phyloP scores from a whole-genome alignment of 2,797 vertebrate genomes.

The Scarus forsteni region DNA sequence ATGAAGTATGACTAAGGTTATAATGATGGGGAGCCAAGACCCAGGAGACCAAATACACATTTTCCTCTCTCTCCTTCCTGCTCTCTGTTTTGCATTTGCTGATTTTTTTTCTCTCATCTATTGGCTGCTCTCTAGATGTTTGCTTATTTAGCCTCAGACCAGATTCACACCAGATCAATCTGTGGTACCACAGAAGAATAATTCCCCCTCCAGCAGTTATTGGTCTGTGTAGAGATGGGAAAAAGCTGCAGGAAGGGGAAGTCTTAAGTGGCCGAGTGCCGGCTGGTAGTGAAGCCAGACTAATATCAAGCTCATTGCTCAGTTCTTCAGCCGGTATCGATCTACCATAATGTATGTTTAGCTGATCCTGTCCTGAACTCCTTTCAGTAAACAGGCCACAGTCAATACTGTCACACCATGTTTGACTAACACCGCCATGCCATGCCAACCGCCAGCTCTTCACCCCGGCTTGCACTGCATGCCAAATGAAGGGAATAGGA shows the following conservation, averaged over 20 bases:
- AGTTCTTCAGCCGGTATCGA: constrained; percentile 78
- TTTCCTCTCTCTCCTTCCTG: constrained; percentile 40
- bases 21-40: constrained; percentile 75
- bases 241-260: constrained; percentile 51
- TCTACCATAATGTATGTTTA: constrained; percentile 82
- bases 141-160: constrained; percentile 67
- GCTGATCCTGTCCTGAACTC: constrained; percentile 79
- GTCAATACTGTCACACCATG: constrained; percentile 76
- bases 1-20: constrained; percentile 83
- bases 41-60: constrained; percentile 69
- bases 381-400: constrained; percentile 78
- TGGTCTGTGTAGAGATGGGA: constrained; percentile 47
- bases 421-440: constrained; percentile 75
- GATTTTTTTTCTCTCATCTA: constrained; percentile 20
- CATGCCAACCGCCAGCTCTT: constrained; percentile 50
- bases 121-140: constrained; percentile 54
- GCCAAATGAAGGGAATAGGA: constrained; percentile 45
- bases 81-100: constrained; percentile 66
- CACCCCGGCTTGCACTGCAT: constrained; percentile 42
- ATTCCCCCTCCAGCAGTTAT: constrained; percentile 60
- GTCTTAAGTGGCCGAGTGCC: constrained; percentile 56
- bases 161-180: constrained; percentile 73
- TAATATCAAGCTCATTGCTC: constrained; percentile 79
- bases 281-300: constrained; percentile 66
- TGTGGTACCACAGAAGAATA: constrained; percentile 55